Evolutionary conservation across 2,797 vertebrate genomes (phyloP).

Genomic region (Hipposideros larvatus): DNA sequence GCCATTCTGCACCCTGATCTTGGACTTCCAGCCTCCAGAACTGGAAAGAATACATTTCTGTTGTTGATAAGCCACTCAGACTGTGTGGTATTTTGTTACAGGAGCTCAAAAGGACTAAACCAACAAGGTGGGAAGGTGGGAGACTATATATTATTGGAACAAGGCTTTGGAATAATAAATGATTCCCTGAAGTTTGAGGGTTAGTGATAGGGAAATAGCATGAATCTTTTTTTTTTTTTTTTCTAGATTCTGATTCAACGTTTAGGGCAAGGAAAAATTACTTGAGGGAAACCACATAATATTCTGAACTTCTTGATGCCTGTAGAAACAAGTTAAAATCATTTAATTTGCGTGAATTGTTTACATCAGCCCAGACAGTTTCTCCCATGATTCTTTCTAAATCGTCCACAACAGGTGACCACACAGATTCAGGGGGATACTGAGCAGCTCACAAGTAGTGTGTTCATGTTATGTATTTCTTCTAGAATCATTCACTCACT

Average conservation of each 20-base stretch:
- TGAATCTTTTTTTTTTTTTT: background rate
- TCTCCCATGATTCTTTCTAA: background rate
- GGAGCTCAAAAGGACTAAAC: background rate
- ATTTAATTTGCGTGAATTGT: background rate
- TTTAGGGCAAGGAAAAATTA: background rate
- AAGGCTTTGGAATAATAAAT: background rate
- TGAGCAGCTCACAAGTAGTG: background rate
- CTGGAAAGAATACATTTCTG: background rate
- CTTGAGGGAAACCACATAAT: background rate
- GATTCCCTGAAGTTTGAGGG: background rate
- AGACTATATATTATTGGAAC: background rate
- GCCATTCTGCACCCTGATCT: background rate
- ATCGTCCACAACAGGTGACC: background rate
- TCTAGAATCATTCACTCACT: background rate
- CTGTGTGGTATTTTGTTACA: background rate
- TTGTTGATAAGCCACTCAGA: background rate
- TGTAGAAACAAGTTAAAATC: background rate
- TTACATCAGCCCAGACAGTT: background rate
- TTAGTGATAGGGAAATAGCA: accelerated
- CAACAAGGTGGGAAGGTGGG: background rate
- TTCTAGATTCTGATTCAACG: background rate
- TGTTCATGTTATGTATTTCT: background rate
- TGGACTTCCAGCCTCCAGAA: background rate
- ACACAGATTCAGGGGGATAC: background rate
- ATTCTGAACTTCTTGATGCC: background rate